Percentiles rank a stretch among this genome's conserved stretches.
Evolutionary conservation across 2,797 vertebrate genomes (phyloP).

Genomic region (Oryzias sinensis): DNA sequence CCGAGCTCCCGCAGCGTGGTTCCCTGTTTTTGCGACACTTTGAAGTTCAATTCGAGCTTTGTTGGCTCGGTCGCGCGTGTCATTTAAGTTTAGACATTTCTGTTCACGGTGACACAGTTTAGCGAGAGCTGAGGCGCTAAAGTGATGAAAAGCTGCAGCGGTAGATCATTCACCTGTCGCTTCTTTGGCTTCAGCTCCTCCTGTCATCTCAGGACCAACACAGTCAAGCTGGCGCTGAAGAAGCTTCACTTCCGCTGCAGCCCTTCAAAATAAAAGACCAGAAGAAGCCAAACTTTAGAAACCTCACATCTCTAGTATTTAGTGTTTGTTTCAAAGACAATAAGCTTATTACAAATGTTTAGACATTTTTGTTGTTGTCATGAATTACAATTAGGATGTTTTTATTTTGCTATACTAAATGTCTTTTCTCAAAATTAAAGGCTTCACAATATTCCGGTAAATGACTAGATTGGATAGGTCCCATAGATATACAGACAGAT

Average conservation of each 20-base stretch:
- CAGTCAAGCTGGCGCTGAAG: not conserved
- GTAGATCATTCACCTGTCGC: conserved; percentile 64
- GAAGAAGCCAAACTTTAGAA: no score
- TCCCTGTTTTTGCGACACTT: conserved; percentile 8
- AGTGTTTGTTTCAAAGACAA: no score
- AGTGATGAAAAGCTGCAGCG: conserved; percentile 3
- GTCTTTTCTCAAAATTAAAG: no score
- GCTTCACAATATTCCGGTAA: no score
- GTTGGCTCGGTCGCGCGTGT: not conserved
- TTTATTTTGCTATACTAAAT: no score
- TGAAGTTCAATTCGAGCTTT: not conserved
- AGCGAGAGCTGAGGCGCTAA: conserved; percentile 8
- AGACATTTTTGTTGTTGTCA: no score
- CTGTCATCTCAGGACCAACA: conserved; percentile 35
- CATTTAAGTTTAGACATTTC: conserved; percentile 6
- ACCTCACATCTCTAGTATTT: no score
- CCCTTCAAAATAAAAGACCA: conserved; percentile 45
- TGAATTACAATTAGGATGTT: no score
- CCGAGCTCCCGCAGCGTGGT: conserved; percentile 37
- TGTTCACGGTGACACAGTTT: not conserved
- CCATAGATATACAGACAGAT: no score
- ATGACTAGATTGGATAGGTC: no score
- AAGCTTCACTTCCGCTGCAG: not conserved
- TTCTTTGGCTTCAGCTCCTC: conserved; percentile 29
- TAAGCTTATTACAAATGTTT: no score